Evolutionary conservation across 2,888 invertebrate species (phyloP), one percentile per base, ranked within the genome.

Genomic region (Brachylomia viminalis): DNA sequence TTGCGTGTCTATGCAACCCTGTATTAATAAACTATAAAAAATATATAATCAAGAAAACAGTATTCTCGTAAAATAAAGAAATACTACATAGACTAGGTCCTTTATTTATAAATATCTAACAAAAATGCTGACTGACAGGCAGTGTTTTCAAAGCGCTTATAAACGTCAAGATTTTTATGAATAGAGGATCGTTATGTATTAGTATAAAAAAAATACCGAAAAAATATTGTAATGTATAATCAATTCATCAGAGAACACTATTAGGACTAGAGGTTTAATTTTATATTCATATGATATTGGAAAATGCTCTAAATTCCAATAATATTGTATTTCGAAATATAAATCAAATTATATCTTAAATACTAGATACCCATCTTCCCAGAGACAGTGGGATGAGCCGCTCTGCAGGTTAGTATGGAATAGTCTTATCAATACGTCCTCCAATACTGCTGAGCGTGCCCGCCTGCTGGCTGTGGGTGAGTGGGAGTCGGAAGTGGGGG

Each of bases 1-100:
- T 56, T n/a, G n/a, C n/a, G n/a, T 13, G n/a, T n/a, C 11, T 11
- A 0, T n/a, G 54, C 2, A 27, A 56, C 15, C 27, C 13, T 56
- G 27, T 56, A 56, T 54, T 11, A n/a, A 23, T 6, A 33, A 67
- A 67, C 3, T 33, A n/a, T 58, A 27, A 27, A 7, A 65, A 65
- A 52, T 23, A n/a, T 66, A 15, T 49, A 42, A 67, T 72, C 27
- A 10, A 11, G 5, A 52, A 1, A 71, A 49, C n/a, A 3, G 47
- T 66, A 71, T 72, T 68, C 58, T 58, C 38, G 23, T 52, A 38
- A 49, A 23, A 17, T 49, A 17, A 42, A 38, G 7, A 72, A 42
- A 52, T 45, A 15, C 17, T 54, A 20, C 13, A 42, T 3, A 42
- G 0, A 70, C 2, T 47, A 20, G 8, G 8, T 30, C 42, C 15